Base-by-base conservation (phyloP, 2,797 vertebrate species). In the Pogoniulus pusillus region DNA sequence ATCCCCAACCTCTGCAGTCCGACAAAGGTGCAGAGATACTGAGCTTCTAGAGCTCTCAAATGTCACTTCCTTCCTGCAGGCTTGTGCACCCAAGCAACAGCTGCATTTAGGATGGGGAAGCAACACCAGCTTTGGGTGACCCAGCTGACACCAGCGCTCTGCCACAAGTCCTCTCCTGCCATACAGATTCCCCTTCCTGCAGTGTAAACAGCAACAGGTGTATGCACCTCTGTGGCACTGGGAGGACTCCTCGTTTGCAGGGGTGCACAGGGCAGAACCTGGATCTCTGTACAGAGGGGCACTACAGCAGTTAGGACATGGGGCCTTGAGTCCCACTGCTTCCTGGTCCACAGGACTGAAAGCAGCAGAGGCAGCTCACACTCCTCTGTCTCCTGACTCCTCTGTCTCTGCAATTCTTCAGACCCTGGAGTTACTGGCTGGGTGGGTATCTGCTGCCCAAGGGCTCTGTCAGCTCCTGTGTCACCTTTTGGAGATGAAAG, bases 101-200 rank as follows among this genome's bases (percentile, higher is more conserved):
- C 72, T 89, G 70, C 66, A 47, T 45, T 91, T 62, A 51, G 58
- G 45, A 58, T 41, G 7, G 27, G 34, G 43, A 88, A 62, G 14
- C 20, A 62, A 22, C 18, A 6, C 16, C 2, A 19, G 9, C 65
- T 91, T 62, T 78, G 63, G 32, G 55, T 72, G 47, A 43, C 30
- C 29, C 29, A 47, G 51, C 1, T 0, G 5, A 49, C 22, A 19
- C 0, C 0, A 54, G 43, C 45, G 23, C 34, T 57, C 30, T 20
- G 32, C 55, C 4, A 2, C 59, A 57, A 10, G 29, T 60, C 49
- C 47, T 83, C 53, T 64, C 35, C 8, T 2, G 10, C 32, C 34
- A 45, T 24, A 24, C 34, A 69, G 34, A 79, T 9, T 8, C 16
- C 54, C 26, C 6, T 16, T 7, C 16, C 7, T 0, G 1, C 0